Evolutionary conservation across 2,888 invertebrate genomes (phyloP).

Genomic region (Caenorhabditis sulstoni): DNA sequence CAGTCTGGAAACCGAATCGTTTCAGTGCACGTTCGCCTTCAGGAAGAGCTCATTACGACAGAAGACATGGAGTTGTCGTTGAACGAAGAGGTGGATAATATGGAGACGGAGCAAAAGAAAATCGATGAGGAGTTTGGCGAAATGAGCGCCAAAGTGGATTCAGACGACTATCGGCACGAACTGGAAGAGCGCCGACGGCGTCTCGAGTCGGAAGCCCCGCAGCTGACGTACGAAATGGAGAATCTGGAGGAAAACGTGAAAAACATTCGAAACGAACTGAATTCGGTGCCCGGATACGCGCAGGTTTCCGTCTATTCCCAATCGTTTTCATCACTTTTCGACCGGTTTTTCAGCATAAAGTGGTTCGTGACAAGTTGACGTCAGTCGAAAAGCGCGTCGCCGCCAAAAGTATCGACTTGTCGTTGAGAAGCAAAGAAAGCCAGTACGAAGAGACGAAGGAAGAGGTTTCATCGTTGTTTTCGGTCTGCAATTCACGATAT

Average conservation of each 20-base stretch:
- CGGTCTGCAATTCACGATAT: too few species aligned
- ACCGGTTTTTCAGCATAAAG: constrained; percentile 32
- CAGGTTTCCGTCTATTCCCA: constrained; percentile 16
- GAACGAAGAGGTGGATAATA: constrained; percentile 59
- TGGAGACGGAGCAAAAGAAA: constrained; percentile 43
- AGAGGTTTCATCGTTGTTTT: too few species aligned
- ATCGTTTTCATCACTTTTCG: too few species aligned
- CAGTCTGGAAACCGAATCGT: neutral
- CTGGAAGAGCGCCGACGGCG: constrained; percentile 50
- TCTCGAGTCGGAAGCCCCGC: constrained; percentile 46
- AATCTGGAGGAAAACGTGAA: constrained; percentile 40
- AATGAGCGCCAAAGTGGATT: constrained; percentile 15
- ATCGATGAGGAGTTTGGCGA: constrained; percentile 37
- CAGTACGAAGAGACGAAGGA: constrained; percentile 66
- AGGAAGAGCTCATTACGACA: constrained; percentile 74
- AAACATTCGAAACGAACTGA: constrained; percentile 37
- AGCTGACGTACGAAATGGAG: constrained; percentile 53
- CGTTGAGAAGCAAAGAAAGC: constrained; percentile 58
- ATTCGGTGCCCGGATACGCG: constrained; percentile 57
- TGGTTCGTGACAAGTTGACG: constrained; percentile 3
- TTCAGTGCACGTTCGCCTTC: constrained; percentile 76
- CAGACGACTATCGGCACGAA: constrained; percentile 43
- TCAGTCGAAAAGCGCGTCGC: constrained; percentile 49
- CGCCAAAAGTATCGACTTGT: constrained; percentile 41
- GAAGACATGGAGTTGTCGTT: constrained; percentile 71